Base-by-base conservation (phyloP, 2,797 vertebrate species). In the Myotis findleyi region DNA sequence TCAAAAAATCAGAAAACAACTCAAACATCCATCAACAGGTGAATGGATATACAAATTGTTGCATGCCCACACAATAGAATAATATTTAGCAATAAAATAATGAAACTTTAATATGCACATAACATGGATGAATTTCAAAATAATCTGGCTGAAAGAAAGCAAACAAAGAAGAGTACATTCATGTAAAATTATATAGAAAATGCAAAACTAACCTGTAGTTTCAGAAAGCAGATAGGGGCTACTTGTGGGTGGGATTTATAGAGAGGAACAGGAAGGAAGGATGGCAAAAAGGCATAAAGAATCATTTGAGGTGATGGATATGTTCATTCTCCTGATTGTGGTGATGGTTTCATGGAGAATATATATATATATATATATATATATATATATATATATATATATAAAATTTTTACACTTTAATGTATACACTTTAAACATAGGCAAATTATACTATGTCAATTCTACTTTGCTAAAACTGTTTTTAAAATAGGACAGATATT, bases 121-220 rank as follows among this genome's bases (percentile, higher is more conserved):
- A 62, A 86, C 73, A 80, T 25, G 10, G 16, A 47, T 75, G 30
- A 44, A 75, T 76, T 27, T 47, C 20, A 87, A 84, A 89, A 72
- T 80, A 79, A 64, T n/a, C 38, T 33, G 30, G 80, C 17, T 38
- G 10, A 91, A 66, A 64, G 51, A 86, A 44, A 27, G 17, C 71
- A 93, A n/a, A 66, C 7, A 23, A 91, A 76, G 62, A 68, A 33
- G n/a, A 75, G 21, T 55, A 27, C 3, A 7, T 85, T 86, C 69
- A 64, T 57, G 3, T 59, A 91, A 91, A 88, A 88, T 72, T 77
- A 69, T 71, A 16, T 90, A 41, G 27, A 69, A 71, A 88, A 53
- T 27, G 1, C 21, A 30, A 89, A 69, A 85, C 1, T 30, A 36
- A 85, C 23, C 25, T 80, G 13, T 6, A 87, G 23, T 53, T 21